Base-by-base conservation (phyloP, 2,113 vertebrate genomes). In the Stomatorhinus ivindoensis region DNA sequence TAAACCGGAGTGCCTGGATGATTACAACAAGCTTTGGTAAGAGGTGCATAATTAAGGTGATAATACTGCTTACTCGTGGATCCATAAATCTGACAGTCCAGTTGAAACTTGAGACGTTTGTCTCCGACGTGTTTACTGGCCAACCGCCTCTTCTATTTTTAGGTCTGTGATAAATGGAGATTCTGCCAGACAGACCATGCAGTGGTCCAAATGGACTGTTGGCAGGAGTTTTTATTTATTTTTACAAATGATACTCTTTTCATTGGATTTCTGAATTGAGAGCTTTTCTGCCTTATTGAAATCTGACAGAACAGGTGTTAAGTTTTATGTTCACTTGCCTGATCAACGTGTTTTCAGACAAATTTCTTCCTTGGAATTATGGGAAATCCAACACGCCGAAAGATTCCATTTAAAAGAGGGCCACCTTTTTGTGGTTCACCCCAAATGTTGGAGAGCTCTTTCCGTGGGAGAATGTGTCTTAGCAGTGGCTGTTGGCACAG, bases 21-120 rank as follows among this genome's bases (percentile, higher is more conserved):
- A 94, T 88, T 99, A 99, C 96, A 99, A 99, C 96, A 96, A 97
- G 93, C 97, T 99, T 91, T 99, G 98, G 98, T 99, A 95, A 96
- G 97, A 42, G 24, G 47, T 42, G 44, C 11, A 27, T n/a, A n/a
- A n/a, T n/a, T n/a, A n/a, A n/a, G n/a, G 17, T 51, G 44, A 17
- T 31, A 11, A 11, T 35, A 9, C 27, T 47, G 10, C 7, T 10
- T 48, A 42, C 47, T 69, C 3, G 4, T 5, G 39, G 31, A 42
- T 58, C 11, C 31, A 24, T 10, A 42, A 87, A 24, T 24, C 46
- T 86, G 84, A 19, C 13, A 24, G 46, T 53, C n/a, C 24, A 51
- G 48, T 21, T 2, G 82, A 48, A 85, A 85, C 42, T 24, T n/a
- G 84, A 86, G 84, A 86, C 15, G 46, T 15, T 86, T 86, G 84